Conservation (phyloP, 2,113 vertebrate species). For the Crotalus viridis region DNA sequence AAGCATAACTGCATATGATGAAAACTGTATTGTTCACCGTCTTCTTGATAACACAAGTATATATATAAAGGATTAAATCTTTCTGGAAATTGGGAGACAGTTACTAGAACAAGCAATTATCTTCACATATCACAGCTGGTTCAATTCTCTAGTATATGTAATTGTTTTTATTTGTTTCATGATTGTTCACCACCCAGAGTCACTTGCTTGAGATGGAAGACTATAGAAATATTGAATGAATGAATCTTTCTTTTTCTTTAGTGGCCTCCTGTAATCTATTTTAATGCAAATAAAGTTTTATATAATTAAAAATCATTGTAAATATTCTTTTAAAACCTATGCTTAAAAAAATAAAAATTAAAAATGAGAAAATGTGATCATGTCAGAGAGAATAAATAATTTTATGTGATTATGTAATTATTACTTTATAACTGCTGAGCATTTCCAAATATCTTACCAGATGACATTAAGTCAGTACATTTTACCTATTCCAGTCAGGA, state of each 20-base stretch:
- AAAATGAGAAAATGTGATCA: background rate
- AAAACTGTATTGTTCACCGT: background rate
- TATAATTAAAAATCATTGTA: background rate
- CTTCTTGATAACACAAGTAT: background rate
- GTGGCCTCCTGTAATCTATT: background rate
- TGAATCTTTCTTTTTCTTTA: background rate
- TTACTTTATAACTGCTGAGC: background rate
- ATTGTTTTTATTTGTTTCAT: background rate
- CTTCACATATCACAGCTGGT: background rate
- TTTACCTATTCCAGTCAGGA: background rate
- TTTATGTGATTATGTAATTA: background rate
- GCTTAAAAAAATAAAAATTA: background rate
- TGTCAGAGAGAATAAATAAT: background rate
- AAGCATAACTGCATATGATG: background rate
- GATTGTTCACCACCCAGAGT: background rate
- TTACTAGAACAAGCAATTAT: background rate
- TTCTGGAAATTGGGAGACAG: background rate
- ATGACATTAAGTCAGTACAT: background rate
- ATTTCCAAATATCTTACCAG: background rate
- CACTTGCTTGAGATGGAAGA: background rate
- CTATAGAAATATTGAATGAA: background rate
- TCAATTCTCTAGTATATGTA: background rate
- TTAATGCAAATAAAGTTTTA: background rate
- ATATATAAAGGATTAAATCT: background rate
- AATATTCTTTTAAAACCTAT: background rate